Conservation (phyloP, 1,140 invertebrate species). For the Paraescarpia echinospica region DNA sequence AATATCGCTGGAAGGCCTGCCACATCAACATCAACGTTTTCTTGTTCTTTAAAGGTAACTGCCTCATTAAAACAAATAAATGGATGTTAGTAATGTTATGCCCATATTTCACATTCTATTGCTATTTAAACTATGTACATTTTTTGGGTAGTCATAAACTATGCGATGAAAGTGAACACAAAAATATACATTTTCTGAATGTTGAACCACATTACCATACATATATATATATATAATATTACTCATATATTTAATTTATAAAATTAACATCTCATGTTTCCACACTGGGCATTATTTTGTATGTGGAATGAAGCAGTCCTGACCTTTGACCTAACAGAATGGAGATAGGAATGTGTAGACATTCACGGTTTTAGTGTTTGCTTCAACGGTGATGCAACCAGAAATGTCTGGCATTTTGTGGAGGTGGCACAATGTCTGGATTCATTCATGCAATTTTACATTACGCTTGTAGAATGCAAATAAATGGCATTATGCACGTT, state of each 20-base stretch:
- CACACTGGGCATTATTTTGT: neutral
- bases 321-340: neutral
- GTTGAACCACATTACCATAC: no score
- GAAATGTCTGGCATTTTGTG: neutral
- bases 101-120: no score
- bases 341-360: neutral
- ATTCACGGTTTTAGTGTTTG: neutral
- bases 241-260: neutral
- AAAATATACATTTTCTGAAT: no score
- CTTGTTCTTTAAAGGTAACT: no score
- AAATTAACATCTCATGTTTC: neutral
- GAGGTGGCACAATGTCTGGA: neutral
- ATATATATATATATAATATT: no score
- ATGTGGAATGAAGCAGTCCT: neutral
- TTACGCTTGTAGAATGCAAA: neutral
- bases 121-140: no score
- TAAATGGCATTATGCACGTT: neutral
- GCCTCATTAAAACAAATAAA: no score
- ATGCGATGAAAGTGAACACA: no score
- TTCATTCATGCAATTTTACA: neutral
- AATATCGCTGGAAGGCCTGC: no score
- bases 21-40: no score
- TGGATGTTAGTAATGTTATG: no score
- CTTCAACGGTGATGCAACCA: neutral
- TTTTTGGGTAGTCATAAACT: no score